Evolutionary conservation across 2,888 invertebrate species (phyloP).

Genomic region (Nomada fabriciana): DNA sequence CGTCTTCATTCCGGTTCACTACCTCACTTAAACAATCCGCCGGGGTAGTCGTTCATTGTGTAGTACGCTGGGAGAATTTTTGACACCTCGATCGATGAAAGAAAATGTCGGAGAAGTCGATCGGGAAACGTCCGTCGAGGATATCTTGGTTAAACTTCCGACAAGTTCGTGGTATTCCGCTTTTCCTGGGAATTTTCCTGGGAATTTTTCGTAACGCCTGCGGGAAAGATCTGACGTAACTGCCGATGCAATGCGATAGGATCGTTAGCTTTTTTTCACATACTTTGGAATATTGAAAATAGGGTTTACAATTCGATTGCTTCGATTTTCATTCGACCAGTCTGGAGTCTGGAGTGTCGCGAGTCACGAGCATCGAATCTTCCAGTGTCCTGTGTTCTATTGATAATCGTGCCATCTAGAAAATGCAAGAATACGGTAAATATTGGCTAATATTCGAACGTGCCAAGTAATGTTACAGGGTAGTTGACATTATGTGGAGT

Average conservation of each 20-base stretch:
- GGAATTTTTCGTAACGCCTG: not conserved
- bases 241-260: not conserved
- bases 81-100: not conserved
- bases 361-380: not conserved
- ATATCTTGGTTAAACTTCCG: not conserved
- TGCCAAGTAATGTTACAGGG: conserved; percentile 15
- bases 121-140: not conserved
- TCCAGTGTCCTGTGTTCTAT: not conserved
- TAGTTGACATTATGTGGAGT: not conserved
- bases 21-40: not conserved
- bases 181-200: not conserved
- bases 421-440: not conserved
- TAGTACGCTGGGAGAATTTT: not conserved
- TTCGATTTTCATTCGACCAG: not conserved
- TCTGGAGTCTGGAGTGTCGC: not conserved
- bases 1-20: not conserved
- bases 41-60: not conserved
- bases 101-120: too few relatives aligned
- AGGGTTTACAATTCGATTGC: not conserved
- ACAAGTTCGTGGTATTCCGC: conserved; percentile 3
- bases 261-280: too few relatives aligned
- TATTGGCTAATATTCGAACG: conserved; percentile 5
- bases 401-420: not conserved
- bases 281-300: too few relatives aligned
- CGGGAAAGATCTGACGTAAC: not conserved